phyloP scores from a whole-genome alignment of 2,113 vertebrate species.

The Stictonetta naevosa region DNA sequence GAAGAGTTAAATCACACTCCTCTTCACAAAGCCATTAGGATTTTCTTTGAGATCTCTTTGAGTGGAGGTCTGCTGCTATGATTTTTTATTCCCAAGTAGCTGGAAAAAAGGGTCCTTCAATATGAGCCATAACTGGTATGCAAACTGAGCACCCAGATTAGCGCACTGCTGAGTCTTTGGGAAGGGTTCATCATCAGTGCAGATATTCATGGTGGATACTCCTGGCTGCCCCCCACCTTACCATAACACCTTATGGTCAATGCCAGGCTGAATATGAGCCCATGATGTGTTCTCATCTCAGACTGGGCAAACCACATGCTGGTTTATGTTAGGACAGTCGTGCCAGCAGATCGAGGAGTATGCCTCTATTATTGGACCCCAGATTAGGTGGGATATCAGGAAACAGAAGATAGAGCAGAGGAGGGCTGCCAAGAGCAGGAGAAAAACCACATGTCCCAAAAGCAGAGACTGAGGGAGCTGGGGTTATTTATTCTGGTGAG shows the following conservation, averaged over 20 bases:
- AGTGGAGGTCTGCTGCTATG: not conserved
- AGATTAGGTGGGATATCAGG: not conserved
- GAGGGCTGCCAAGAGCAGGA: not conserved
- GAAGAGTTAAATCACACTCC: not conserved
- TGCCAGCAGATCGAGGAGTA: not conserved
- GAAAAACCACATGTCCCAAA: accelerated
- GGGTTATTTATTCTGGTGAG: not conserved
- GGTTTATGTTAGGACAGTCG: not conserved
- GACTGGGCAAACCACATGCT: not conserved
- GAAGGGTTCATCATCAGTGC: not conserved
- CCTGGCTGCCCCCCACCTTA: not conserved
- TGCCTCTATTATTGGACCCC: not conserved
- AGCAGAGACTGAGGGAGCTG: not conserved
- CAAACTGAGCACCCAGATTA: accelerated
- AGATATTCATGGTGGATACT: not conserved
- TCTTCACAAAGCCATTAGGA: not conserved
- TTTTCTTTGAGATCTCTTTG: not conserved
- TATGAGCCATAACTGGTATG: not conserved
- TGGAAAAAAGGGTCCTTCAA: not conserved
- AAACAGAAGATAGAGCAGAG: not conserved
- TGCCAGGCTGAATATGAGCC: not conserved
- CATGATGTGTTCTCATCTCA: accelerated
- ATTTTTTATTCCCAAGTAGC: not conserved
- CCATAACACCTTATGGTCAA: not conserved
- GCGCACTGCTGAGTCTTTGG: accelerated